Evolutionary conservation across 1,140 invertebrate species (phyloP).

Genomic region (Bombus turneri): DNA sequence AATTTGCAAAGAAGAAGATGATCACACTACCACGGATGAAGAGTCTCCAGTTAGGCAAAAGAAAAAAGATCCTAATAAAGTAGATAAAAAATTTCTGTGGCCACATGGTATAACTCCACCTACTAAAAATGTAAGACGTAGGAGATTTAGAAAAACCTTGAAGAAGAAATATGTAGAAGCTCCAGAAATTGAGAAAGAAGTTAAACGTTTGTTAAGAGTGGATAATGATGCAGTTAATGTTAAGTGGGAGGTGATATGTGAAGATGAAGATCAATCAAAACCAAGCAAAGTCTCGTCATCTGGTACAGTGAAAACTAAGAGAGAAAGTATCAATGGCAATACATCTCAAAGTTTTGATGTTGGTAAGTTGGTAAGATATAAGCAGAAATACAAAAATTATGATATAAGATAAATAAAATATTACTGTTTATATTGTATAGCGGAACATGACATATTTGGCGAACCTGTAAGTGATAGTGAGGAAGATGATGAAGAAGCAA

Average conservation of each 20-base stretch:
- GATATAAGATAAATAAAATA: neutral
- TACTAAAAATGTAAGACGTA: slow-evolving; percentile 96
- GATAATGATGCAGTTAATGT: slow-evolving; percentile 96
- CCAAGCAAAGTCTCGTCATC: slow-evolving; percentile 84
- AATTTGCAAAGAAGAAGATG: slow-evolving; percentile 93
- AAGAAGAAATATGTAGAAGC: slow-evolving; percentile 99
- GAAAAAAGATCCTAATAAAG: slow-evolving; percentile 94
- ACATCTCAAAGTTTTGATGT: slow-evolving; percentile 82
- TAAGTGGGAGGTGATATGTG: slow-evolving; percentile 96
- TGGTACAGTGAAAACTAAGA: slow-evolving; percentile 83
- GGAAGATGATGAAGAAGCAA: slow-evolving; percentile 88
- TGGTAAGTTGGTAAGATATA: slow-evolving; percentile 74
- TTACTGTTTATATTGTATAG: slow-evolving; percentile 75
- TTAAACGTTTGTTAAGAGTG: slow-evolving; percentile 93
- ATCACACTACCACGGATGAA: slow-evolving; percentile 89
- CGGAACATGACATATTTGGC: slow-evolving; percentile 94
- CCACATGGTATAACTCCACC: slow-evolving; percentile 97
- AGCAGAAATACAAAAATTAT: slow-evolving; percentile 11
- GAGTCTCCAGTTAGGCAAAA: slow-evolving; percentile 93
- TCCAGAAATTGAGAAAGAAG: slow-evolving; percentile 98
- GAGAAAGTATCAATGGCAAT: slow-evolving; percentile 82
- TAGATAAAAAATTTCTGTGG: slow-evolving; percentile 96
- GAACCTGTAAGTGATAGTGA: slow-evolving; percentile 92
- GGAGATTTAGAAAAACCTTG: slow-evolving; percentile 96
- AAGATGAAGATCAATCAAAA: slow-evolving; percentile 90